Evolutionary conservation across 2,888 invertebrate species (phyloP).

Genomic region (Nemapogon koenigi): DNA sequence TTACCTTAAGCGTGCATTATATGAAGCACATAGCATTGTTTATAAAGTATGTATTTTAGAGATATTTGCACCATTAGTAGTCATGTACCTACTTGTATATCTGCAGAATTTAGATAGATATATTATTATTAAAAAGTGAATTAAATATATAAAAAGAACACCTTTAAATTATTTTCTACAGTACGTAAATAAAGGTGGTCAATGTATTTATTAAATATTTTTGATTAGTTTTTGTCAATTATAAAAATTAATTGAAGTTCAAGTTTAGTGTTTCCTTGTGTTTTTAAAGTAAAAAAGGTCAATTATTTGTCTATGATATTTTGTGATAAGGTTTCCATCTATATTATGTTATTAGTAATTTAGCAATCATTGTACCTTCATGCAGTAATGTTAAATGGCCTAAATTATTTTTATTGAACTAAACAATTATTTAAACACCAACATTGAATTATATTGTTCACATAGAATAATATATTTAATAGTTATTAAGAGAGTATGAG

Average conservation of each 20-base stretch:
- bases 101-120: slow-evolving; percentile 53
- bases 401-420: slow-evolving; percentile 1
- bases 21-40: slow-evolving; percentile 57
- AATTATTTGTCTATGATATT: slow-evolving; percentile 55
- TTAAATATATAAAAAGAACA: too few relatives aligned
- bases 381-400: too few relatives aligned
- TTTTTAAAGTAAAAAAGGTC: slow-evolving; percentile 60
- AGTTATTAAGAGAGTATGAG: slow-evolving; percentile 62
- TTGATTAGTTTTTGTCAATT: slow-evolving; percentile 62
- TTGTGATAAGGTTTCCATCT: slow-evolving; percentile 29
- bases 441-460: neutral
- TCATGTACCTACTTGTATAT: slow-evolving; percentile 55
- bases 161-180: too few relatives aligned
- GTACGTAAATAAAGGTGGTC: too few relatives aligned
- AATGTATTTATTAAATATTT: too few relatives aligned
- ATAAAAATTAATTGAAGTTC: slow-evolving; percentile 30
- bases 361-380: neutral
- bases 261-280: slow-evolving; percentile 47
- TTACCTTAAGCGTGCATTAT: slow-evolving; percentile 59
- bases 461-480: slow-evolving; percentile 21
- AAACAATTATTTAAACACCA: neutral
- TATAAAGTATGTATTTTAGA: slow-evolving; percentile 58
- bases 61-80: slow-evolving; percentile 63
- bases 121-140: neutral
- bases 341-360: neutral